phyloP scores from a whole-genome alignment of 2,797 vertebrate genomes.

The Lagocephalus sceleratus region DNA sequence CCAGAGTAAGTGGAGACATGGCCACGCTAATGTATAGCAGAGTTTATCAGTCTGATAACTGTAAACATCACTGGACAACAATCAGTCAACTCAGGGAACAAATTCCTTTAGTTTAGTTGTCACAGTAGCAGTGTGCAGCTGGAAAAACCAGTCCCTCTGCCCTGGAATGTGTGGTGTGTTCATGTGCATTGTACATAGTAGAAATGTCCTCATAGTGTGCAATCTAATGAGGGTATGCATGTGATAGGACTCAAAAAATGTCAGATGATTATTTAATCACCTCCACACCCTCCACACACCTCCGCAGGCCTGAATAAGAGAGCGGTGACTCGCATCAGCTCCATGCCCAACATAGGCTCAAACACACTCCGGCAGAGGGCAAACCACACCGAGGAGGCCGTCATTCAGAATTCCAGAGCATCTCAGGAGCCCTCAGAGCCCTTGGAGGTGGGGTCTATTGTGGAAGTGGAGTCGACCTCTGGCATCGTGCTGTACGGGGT shows the following conservation, averaged over 20 bases:
- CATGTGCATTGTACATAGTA: constrained; percentile 29
- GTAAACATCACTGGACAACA: no score
- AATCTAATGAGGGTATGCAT: constrained; percentile 27
- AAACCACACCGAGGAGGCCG: constrained; percentile 5
- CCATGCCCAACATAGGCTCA: constrained; percentile 50
- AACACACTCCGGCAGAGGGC: constrained; percentile 6
- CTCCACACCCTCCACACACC: constrained; percentile 3
- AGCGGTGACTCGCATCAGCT: constrained; percentile 52
- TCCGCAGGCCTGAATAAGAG: constrained; percentile 56
- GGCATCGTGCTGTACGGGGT: constrained; percentile 72
- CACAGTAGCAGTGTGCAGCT: constrained; percentile 23
- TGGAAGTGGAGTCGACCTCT: constrained; percentile 65
- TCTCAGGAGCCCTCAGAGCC: constrained; percentile 27
- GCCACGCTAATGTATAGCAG: no score
- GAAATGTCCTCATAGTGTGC: constrained; percentile 1
- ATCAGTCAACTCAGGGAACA: no score
- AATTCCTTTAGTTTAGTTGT: background rate
- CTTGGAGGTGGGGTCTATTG: constrained; percentile 75
- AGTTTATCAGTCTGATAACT: no score
- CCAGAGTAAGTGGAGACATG: constrained; percentile 38
- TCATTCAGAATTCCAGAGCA: background rate
- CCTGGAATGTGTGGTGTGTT: constrained; percentile 42
- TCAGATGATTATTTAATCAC: constrained; percentile 28
- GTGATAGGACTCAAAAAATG: constrained; percentile 26
- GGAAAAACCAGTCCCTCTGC: constrained; percentile 57